These are phyloP conservation scores for Palythoa caribaeorum DNA, from an alignment of 92 coral and sea anemone genomes.

Conservation along the genomic window DNA sequence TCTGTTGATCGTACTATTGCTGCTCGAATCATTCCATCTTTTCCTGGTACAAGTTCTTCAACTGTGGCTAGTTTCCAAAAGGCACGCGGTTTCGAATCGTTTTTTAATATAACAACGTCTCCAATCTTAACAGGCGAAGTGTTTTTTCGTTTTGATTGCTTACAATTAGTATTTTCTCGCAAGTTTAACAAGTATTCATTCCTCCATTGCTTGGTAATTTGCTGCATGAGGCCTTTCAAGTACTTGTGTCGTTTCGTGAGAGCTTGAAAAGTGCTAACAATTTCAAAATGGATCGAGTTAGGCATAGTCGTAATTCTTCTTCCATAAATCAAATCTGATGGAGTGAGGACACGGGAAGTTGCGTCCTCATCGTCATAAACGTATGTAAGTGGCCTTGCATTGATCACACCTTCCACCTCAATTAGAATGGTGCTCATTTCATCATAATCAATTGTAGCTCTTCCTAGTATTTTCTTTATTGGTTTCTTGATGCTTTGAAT, in stretches of 20 bases:
- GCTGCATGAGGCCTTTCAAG: not conserved
- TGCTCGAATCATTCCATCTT: not conserved
- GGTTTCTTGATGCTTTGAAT: too few species aligned
- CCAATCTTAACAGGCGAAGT: not conserved
- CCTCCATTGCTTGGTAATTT: not conserved
- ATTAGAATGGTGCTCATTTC: too few species aligned
- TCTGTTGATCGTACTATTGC: slow-evolving; percentile 8
- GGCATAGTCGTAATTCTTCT: too few species aligned
- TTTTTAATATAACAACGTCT: not conserved
- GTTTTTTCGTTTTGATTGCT: not conserved
- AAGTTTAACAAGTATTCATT: not conserved
- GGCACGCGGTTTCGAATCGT: not conserved
- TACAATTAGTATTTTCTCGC: not conserved
- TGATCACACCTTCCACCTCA: too few species aligned
- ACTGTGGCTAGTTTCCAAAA: slow-evolving; percentile 9
- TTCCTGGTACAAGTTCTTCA: not conserved
- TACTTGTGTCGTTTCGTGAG: not conserved
- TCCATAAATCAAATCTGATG: too few species aligned
- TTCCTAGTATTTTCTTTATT: too few species aligned
- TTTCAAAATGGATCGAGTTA: not conserved
- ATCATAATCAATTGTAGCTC: too few species aligned
- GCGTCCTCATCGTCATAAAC: too few species aligned
- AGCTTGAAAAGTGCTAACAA: not conserved
- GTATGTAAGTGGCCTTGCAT: too few species aligned
- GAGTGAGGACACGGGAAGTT: too few species aligned